Percentiles rank a stretch among this genome's conserved stretches.
phyloP scores from a whole-genome alignment of 2,113 vertebrate species.

The Upupa epops region DNA sequence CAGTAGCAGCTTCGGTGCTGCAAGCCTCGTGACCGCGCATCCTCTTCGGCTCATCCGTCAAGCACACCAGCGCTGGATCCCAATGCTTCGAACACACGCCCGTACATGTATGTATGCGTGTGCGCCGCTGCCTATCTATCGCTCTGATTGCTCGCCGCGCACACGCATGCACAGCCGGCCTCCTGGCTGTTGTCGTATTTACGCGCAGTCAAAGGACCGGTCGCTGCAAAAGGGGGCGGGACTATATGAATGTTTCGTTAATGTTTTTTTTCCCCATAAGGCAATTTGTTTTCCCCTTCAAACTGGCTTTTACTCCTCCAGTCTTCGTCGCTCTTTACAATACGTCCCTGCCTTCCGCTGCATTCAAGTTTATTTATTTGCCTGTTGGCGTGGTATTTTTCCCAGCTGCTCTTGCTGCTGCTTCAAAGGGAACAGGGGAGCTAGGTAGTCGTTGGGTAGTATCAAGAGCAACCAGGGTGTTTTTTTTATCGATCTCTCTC shows the following conservation, averaged over 20 bases:
- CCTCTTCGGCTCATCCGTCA: not conserved
- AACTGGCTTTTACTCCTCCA: conserved; percentile 74
- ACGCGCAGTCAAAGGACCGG: conserved; percentile 58
- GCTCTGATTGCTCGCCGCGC: conserved; percentile 15
- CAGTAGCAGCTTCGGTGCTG: conserved; percentile 33
- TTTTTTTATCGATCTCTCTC: not conserved
- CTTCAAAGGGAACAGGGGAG: conserved; percentile 42
- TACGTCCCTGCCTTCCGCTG: conserved; percentile 69
- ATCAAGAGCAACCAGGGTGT: conserved; percentile 13
- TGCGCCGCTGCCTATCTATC: not conserved
- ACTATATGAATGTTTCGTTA: conserved; percentile 63
- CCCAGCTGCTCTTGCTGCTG: conserved; percentile 24
- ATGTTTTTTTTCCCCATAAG: conserved; percentile 37
- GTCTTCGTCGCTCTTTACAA: conserved; percentile 55
- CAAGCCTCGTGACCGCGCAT: conserved; percentile 38
- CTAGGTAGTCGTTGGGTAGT: conserved; percentile 61
- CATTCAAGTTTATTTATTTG: conserved; percentile 77
- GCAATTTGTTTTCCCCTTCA: not conserved
- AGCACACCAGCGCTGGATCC: not conserved
- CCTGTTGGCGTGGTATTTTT: conserved; percentile 59
- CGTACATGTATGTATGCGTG: conserved; percentile 50
- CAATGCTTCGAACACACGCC: not conserved
- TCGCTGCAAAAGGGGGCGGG: conserved; percentile 76
- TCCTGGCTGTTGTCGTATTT: conserved; percentile 63
- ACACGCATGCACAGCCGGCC: conserved; percentile 27